phyloP scores from a whole-genome alignment of 2,113 vertebrate species.

The Ictalurus punctatus region DNA sequence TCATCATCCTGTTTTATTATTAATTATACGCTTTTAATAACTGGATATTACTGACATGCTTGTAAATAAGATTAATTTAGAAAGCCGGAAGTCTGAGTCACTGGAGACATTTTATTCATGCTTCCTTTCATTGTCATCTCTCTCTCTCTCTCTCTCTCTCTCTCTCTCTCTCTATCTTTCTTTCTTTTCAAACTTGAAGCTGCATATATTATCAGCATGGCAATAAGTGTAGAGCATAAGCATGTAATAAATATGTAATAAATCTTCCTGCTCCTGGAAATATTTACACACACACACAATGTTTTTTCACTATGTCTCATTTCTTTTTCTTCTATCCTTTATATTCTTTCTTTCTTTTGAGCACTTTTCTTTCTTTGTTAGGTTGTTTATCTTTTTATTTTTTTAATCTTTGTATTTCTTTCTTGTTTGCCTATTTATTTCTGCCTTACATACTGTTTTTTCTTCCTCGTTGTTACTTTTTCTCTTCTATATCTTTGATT shows the following conservation, averaged over 20 bases:
- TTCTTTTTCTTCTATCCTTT: neutral
- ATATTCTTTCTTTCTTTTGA: neutral
- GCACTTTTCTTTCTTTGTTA: neutral
- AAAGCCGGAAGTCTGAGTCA: neutral
- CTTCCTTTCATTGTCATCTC: too few species aligned
- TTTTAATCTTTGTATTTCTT: neutral
- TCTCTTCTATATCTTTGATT: neutral
- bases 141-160: neutral
- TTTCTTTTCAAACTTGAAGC: neutral
- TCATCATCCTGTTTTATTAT: neutral
- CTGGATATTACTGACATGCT: neutral
- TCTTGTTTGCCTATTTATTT: too few species aligned
- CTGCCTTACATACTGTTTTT: too few species aligned
- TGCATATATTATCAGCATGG: neutral
- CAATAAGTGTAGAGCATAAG: neutral
- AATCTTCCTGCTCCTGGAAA: too few species aligned
- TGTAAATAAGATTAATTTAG: neutral
- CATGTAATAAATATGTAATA: constrained; percentile 11
- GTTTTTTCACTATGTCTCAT: neutral
- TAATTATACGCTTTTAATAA: neutral
- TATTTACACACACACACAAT: too few species aligned
- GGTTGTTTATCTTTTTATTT: neutral
- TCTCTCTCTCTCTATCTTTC: neutral
- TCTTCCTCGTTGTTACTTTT: neutral
- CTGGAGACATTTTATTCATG: neutral